Conservation (phyloP, 2,797 vertebrate species). For the Australoheros facetus region DNA sequence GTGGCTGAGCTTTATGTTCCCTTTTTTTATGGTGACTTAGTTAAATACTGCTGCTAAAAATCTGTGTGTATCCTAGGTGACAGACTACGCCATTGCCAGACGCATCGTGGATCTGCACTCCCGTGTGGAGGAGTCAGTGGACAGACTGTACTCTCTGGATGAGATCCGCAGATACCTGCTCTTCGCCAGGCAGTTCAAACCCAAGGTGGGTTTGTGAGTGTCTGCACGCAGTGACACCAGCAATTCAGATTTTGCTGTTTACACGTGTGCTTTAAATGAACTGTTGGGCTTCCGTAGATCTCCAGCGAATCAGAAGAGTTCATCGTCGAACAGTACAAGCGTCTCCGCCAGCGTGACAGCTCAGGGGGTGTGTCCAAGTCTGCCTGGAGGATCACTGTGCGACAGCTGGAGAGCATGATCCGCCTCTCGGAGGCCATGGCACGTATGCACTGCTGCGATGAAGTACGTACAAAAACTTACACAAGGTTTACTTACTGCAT, state of each 20-base stretch:
- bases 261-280: neutral
- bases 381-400: conserved; percentile 95
- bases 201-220: conserved; percentile 82
- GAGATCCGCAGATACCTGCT: conserved; percentile 96
- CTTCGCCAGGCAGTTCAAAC: conserved; percentile 97
- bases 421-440: conserved; percentile 96
- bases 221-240: neutral
- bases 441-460: conserved; percentile 99
- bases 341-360: conserved; percentile 92
- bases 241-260: neutral
- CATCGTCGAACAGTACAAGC: conserved; percentile 97
- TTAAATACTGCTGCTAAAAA: neutral
- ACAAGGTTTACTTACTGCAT: neutral
- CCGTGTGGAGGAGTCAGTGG: conserved; percentile 91
- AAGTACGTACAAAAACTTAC: conserved; percentile 72
- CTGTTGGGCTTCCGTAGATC: conserved; percentile 79
- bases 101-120: conserved; percentile 97
- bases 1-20: neutral
- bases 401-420: conserved; percentile 98
- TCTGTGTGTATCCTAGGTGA: conserved; percentile 82
- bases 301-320: conserved; percentile 97
- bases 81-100: conserved; percentile 96
- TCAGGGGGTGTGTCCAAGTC: conserved; percentile 90
- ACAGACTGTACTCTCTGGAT: conserved; percentile 93
- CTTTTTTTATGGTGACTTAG: no score